These are phyloP conservation scores for Drosophila orosa DNA, from an alignment of 1,140 invertebrate species.

Conservation along the genomic window DNA sequence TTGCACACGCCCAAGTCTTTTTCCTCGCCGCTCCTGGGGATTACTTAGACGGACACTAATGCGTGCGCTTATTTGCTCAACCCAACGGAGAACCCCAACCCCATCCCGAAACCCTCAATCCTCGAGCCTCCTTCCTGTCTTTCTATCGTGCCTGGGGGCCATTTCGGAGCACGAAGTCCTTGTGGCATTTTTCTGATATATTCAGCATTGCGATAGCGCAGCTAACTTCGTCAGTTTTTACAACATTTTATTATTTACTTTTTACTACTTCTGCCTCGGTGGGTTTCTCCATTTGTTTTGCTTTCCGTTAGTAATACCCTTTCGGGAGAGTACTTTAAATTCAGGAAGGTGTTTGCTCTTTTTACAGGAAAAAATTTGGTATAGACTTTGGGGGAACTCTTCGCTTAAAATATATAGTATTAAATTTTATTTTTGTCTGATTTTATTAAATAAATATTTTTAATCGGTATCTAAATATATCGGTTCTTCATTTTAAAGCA, in stretches of 20 bases:
- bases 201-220: constrained; percentile 46
- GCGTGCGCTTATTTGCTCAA: constrained; percentile 77
- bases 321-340: constrained; percentile 1
- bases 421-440: neutral
- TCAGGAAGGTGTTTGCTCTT: neutral
- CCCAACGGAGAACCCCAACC: constrained; percentile 20
- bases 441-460: too few relatives aligned
- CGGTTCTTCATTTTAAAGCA: too few relatives aligned
- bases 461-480: too few relatives aligned
- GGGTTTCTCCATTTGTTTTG: constrained; percentile 21
- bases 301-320: neutral
- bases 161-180: constrained; percentile 51
- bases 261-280: constrained; percentile 53
- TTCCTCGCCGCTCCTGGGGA: constrained; percentile 55
- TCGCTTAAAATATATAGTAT: neutral
- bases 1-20: constrained; percentile 57
- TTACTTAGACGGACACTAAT: constrained; percentile 79
- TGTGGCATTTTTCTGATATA: constrained; percentile 59
- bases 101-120: constrained; percentile 3
- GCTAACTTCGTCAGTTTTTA: constrained; percentile 57
- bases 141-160: constrained; percentile 59
- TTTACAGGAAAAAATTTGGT: too few relatives aligned
- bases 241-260: constrained; percentile 71
- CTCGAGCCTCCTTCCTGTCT: constrained; percentile 14
- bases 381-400: too few relatives aligned